Percentiles rank a stretch among this genome's conserved stretches.
Evolutionary conservation across 2,113 vertebrate genomes (phyloP).

Genomic region (Atractosteus spatula): DNA sequence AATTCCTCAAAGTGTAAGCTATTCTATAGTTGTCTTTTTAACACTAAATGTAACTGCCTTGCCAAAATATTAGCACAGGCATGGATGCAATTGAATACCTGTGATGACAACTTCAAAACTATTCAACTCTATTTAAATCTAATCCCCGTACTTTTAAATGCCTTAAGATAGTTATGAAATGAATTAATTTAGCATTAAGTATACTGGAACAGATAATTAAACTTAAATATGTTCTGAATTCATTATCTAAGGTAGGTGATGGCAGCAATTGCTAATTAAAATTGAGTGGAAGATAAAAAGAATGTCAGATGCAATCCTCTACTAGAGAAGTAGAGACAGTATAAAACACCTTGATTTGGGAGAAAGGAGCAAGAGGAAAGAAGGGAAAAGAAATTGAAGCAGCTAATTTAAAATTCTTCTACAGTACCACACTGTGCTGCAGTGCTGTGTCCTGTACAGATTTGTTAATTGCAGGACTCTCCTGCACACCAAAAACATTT

Average conservation of each 20-base stretch:
- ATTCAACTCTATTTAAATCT: not conserved
- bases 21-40: no score
- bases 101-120: not conserved
- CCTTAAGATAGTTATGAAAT: conserved; percentile 11
- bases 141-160: conserved; percentile 1
- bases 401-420: not conserved
- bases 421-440: not conserved
- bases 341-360: not conserved
- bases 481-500: not conserved
- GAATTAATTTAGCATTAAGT: conserved; percentile 9
- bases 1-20: no score
- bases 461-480: not conserved
- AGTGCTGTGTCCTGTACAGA: not conserved
- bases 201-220: conserved; percentile 10
- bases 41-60: no score
- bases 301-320: not conserved
- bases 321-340: not conserved
- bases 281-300: not conserved
- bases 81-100: no score
- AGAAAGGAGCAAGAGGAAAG: not conserved
- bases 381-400: not conserved
- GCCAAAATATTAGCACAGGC: no score
- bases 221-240: not conserved
- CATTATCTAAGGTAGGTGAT: not conserved
- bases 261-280: conserved; percentile 8